Base-by-base conservation (phyloP, 2,888 invertebrate species). In the Orthosia cruda region DNA sequence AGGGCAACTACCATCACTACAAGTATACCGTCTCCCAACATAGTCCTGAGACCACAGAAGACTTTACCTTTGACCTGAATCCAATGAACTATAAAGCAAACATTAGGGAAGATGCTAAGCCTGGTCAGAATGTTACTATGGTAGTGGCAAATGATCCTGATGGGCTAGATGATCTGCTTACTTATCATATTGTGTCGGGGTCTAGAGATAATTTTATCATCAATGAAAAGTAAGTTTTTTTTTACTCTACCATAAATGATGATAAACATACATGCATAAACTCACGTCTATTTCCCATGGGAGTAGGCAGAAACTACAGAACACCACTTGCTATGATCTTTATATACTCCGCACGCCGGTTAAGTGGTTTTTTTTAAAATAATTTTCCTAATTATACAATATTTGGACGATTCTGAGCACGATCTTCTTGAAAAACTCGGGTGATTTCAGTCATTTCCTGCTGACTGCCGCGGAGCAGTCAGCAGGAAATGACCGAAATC, bases 91-190 rank as follows among this genome's bases (percentile, higher is more conserved):
- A 98, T 88, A 97, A 98, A 80, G 98, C 98, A 0, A 97, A 97
- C 64, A 97, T 98, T 26, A 96, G 97, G 65, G 98, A 98, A 94
- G 98, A 98, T 90, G 97, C 98, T 0, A 93, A 96, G 4, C 94
- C 98, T 3, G 98, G 98, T 1, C 97, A 97, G 18, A 97, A 97
- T 92, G 97, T 98, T 0, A 97, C 98, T 0, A 97, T 96, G 62
- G 98, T 98, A 0, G 93, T 97, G 26, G 98, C 98, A 0, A 98
- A 97, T 74, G 98, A 98, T 93, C 98, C 98, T 0, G 98, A 98
- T 92, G 98, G 98, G 0, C 94, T 98, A 18, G 98, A 98, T 90
- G 97, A 97, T 82, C 93, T 98, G 15, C 89, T 98, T 0, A 97
- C 97, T 0, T 98, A 98, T 89, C 97, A 97, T 81, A 98, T 98